Percentiles rank a stretch among this genome's conserved stretches.
phyloP scores from a whole-genome alignment of 2,797 vertebrate species.

The Rhodeus uyekii region DNA sequence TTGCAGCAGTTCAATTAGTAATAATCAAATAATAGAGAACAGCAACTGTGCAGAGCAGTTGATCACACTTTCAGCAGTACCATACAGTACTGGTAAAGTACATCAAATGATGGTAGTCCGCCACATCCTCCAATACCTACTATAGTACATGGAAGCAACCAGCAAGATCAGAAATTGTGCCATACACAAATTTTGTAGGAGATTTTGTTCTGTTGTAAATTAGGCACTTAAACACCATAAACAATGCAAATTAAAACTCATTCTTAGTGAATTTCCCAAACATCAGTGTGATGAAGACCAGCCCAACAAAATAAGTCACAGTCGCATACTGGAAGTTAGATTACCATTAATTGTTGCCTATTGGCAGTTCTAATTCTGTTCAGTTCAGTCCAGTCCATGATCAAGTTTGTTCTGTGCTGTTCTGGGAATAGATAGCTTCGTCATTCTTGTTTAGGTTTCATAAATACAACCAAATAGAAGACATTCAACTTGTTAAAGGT shows the following conservation, averaged over 20 bases:
- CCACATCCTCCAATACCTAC: not conserved
- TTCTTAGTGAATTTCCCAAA: constrained; percentile 20
- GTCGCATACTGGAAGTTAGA: constrained; percentile 23
- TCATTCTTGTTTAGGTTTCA: constrained; percentile 60
- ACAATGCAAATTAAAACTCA: not conserved
- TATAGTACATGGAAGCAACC: not conserved
- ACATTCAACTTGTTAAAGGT: constrained; percentile 16
- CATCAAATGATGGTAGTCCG: not conserved
- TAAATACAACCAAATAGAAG: constrained; percentile 56
- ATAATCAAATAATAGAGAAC: not conserved
- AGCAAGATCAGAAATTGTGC: not conserved
- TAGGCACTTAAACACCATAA: not conserved
- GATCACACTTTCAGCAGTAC: not conserved
- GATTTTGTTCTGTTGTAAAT: not conserved
- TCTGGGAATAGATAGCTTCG: constrained; percentile 57
- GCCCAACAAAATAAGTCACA: not conserved
- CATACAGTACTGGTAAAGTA: not conserved
- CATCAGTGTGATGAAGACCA: not conserved
- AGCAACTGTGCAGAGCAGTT: not conserved
- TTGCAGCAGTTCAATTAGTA: not conserved
- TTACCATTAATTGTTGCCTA: not conserved
- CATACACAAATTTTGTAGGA: not conserved
- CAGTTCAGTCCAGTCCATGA: constrained; percentile 1
- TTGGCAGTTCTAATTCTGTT: not conserved
- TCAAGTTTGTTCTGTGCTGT: constrained; percentile 51